Percentiles rank a stretch among this genome's conserved stretches.
These are phyloP conservation scores for Sakesphorus luctuosus DNA, from an alignment of 2,113 vertebrate genomes.

Conservation along the genomic window DNA sequence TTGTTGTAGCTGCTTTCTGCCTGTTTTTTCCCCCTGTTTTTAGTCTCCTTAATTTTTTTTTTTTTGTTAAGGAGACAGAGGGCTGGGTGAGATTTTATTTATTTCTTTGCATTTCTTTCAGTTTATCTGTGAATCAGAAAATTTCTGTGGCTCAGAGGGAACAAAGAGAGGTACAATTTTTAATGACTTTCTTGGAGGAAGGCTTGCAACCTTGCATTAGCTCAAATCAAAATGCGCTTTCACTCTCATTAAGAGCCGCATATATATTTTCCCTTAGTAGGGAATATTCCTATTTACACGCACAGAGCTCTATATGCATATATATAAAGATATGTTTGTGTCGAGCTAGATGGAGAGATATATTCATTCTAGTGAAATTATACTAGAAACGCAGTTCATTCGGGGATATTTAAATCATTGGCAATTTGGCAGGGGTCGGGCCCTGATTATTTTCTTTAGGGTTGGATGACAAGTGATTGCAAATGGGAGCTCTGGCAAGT, in stretches of 20 bases:
- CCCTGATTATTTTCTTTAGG: slow-evolving; percentile 41
- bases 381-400: slow-evolving; percentile 25
- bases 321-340: slow-evolving; percentile 36
- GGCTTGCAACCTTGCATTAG: background rate
- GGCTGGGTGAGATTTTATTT: background rate
- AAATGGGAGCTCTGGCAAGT: slow-evolving; percentile 57
- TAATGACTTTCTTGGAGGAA: background rate
- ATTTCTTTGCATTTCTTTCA: background rate
- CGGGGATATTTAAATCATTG: slow-evolving; percentile 49
- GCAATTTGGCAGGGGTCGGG: slow-evolving; percentile 61
- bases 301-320: background rate
- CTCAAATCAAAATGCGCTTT: slow-evolving; percentile 28
- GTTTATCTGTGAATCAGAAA: slow-evolving; percentile 20
- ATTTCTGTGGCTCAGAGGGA: slow-evolving; percentile 19
- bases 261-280: background rate
- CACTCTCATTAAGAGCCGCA: background rate
- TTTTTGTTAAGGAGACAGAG: background rate
- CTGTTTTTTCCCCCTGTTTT: background rate
- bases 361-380: slow-evolving; percentile 29
- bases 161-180: slow-evolving; percentile 43
- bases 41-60: background rate
- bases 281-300: slow-evolving; percentile 53
- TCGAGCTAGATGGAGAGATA: slow-evolving; percentile 51
- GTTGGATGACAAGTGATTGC: slow-evolving; percentile 57
- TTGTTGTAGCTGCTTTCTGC: background rate